These are phyloP conservation scores for Anhinga rufa DNA, from an alignment of 2,113 vertebrate species.

Conservation along the genomic window DNA sequence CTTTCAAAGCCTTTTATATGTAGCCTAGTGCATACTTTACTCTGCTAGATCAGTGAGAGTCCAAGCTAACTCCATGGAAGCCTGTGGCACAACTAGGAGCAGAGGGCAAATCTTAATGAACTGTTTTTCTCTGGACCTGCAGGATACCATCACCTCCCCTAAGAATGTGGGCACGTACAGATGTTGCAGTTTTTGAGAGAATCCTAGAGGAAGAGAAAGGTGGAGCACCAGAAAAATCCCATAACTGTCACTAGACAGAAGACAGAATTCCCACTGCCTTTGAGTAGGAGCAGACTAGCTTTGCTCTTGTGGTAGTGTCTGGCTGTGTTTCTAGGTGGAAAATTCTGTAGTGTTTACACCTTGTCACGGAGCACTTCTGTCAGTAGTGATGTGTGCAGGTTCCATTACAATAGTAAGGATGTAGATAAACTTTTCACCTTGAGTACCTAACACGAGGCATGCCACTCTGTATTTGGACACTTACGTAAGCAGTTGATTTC, in stretches of 20 bases:
- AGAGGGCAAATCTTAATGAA: not conserved
- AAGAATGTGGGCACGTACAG: not conserved
- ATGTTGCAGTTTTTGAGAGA: not conserved
- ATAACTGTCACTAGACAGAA: not conserved
- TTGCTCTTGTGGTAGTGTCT: not conserved
- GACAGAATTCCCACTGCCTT: not conserved
- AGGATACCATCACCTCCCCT: not conserved
- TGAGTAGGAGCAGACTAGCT: not conserved
- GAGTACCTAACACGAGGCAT: not conserved
- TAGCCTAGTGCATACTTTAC: not conserved
- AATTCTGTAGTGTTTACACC: not conserved
- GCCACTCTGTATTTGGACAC: not conserved
- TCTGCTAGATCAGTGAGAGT: not conserved
- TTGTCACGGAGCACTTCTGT: not conserved
- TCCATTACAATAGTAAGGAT: not conserved
- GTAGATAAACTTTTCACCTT: conserved; percentile 4
- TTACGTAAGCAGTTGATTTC: not conserved
- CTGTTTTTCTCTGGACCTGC: not conserved
- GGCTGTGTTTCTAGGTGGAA: not conserved
- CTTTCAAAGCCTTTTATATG: not conserved
- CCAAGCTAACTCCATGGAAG: not conserved
- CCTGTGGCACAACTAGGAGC: not conserved
- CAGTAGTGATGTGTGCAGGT: not conserved
- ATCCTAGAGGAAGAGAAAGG: not conserved
- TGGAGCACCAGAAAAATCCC: not conserved